Evolutionary conservation across 2,797 vertebrate genomes (phyloP), one percentile per base, ranked within the genome.

Genomic region (Botia kubotai): DNA sequence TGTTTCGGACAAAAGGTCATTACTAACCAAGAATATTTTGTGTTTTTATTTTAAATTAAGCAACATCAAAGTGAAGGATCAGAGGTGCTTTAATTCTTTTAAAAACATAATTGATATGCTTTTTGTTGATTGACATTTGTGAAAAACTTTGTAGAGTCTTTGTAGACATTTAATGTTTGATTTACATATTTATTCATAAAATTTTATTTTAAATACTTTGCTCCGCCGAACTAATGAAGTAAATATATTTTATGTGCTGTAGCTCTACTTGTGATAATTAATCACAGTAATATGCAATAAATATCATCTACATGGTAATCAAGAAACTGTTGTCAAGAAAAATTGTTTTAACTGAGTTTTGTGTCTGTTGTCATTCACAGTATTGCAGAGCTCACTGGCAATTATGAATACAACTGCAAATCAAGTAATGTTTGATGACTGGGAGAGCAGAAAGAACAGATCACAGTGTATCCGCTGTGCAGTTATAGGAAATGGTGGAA

Each of bases 401-500:
- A 82, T 91, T 33, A 89, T 96, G 81, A 94, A 95, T 89, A 86
- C 88, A 0, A 79, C 91, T 0, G 90, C 90, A 0, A 94, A 93
- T 72, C 6, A 46, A 17, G 75, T 82, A 80, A 86, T 96, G 91
- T 82, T 95, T 72, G 94, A 95, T 4, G 90, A 93, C 90, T 94
- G 95, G 93, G 79, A 80, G 11, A 4, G 1, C 0, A 87, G 71
- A 7, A 0, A 82, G 0, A 84, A 63, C 0, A 0, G 7, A 0
- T 87, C 89, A 0, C 2, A 11, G n/a, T 96, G 95, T 10, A 87
- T 90, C 75, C 91, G 84, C 62, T 96, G 95, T 53, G 95, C 95
- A 0, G 94, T 95, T 72, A 91, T 96, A 10, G 95, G 95, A 1
- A 96, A 95, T 11, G 94, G 93, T 0, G 95, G 95, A 1, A 95